These are phyloP conservation scores for Aegithalos caudatus DNA, from an alignment of 2,113 vertebrate genomes.

Conservation along the genomic window DNA sequence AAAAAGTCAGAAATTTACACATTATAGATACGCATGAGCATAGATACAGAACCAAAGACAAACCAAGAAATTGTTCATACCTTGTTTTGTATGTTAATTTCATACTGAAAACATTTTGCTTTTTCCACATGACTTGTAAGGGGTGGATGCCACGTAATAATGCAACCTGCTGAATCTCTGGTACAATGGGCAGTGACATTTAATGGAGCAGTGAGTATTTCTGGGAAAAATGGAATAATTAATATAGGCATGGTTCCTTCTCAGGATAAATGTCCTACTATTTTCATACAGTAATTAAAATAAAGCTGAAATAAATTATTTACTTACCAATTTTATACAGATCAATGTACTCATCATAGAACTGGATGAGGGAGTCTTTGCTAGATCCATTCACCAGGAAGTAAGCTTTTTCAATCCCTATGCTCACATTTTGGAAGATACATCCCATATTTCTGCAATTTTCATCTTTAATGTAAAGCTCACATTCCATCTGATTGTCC, in stretches of 20 bases:
- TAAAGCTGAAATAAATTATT: no score
- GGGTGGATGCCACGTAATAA: conserved; percentile 24
- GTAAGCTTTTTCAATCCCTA: background rate
- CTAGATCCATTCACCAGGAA: conserved; percentile 55
- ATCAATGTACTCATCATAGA: background rate
- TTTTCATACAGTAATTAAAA: no score
- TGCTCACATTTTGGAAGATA: background rate
- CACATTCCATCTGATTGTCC: background rate
- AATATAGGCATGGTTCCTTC: background rate
- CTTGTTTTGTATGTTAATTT: conserved; percentile 43
- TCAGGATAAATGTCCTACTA: no score
- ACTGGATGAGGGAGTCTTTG: background rate
- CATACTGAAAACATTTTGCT: background rate
- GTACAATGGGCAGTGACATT: conserved; percentile 2
- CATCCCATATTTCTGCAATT: conserved; percentile 38
- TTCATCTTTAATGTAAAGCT: conserved; percentile 17
- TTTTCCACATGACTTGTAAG: background rate
- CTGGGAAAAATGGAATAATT: background rate
- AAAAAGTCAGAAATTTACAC: background rate
- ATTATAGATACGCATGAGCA: background rate
- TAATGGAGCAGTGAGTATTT: conserved; percentile 38
- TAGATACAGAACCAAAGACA: background rate
- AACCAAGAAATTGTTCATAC: background rate
- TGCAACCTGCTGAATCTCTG: background rate
- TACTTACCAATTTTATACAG: conserved; percentile 20